Evolutionary conservation across 2,888 invertebrate species (phyloP), one percentile per base, ranked within the genome.

Genomic region (Pristionchus entomophagus): DNA sequence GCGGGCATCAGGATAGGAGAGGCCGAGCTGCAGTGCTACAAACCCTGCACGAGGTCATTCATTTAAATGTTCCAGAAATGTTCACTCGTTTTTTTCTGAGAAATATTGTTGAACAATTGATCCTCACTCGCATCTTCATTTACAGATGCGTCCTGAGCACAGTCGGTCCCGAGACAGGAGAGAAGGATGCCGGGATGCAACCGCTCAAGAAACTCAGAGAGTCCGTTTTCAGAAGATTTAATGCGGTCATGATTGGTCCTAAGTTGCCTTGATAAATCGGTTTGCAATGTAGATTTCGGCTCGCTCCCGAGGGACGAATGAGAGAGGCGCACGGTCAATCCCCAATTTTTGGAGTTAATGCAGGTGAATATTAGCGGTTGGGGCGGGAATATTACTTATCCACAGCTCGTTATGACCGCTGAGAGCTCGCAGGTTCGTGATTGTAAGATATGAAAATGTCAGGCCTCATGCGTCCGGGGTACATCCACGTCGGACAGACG

Each of bases 21-120:
- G 2, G 89, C 89, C 12, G 86, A 91, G 69, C 87, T 92, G 73
- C 89, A 90, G 51, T 92, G 92, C 80, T 92, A 89, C 88, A 91
- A 91, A 69, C 92, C 92, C 19, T 92, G 92, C 84, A 91, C 92
- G 8, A 84, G 91, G 91, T 89, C 45, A 45, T 10, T 45, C 45
- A 14, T 45, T 45, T 14, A 45, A 45, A 45, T 45, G n/a, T n/a
- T n/a, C n/a, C n/a, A n/a, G n/a, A n/a, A n/a, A n/a, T n/a, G n/a
- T n/a, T n/a, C n/a, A n/a, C n/a, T n/a, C n/a, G n/a, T n/a, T n/a
- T n/a, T n/a, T n/a, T n/a, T n/a, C n/a, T n/a, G n/a, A n/a, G n/a
- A n/a, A n/a, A n/a, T n/a, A n/a, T n/a, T n/a, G n/a, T n/a, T n/a
- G n/a, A n/a, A n/a, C n/a, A n/a, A n/a, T n/a, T n/a, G n/a, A n/a